Conservation (phyloP, 2,113 vertebrate species). For the Gavia stellata region DNA sequence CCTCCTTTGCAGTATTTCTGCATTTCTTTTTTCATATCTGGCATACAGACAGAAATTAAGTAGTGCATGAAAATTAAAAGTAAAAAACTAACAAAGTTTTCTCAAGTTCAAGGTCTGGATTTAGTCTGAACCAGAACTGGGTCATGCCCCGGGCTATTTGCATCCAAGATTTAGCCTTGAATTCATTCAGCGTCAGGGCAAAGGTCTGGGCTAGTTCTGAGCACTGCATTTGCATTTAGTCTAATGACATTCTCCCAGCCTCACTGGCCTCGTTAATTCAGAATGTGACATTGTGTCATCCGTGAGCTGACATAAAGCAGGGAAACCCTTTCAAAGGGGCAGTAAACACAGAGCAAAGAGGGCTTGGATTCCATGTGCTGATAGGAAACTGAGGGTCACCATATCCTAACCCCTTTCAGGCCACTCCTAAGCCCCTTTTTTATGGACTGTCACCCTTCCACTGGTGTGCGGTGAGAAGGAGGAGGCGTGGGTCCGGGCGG, state of each 20-base stretch:
- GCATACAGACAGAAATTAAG: constrained; percentile 42
- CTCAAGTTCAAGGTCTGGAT: constrained; percentile 35
- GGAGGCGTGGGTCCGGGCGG: not conserved
- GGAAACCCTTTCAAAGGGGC: not conserved
- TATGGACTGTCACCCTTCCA: not conserved
- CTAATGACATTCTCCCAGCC: not conserved
- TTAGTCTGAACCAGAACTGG: constrained; percentile 21
- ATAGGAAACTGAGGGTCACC: not conserved
- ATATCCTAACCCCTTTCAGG: not conserved
- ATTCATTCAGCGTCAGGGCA: constrained; percentile 9
- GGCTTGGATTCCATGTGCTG: not conserved
- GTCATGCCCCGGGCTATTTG: constrained; percentile 10
- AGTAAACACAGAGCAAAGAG: not conserved
- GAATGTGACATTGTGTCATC: constrained; percentile 37
- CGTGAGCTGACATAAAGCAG: constrained; percentile 19
- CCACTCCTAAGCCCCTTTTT: not conserved
- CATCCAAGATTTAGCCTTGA: not conserved
- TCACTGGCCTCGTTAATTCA: constrained; percentile 17
- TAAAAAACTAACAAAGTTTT: constrained; percentile 15
- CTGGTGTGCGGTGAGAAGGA: not conserved
- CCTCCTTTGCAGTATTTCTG: constrained; percentile 40
- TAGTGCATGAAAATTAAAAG: constrained; percentile 48
- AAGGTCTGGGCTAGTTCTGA: not conserved
- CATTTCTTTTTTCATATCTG: constrained; percentile 46
- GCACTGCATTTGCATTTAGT: constrained; percentile 34